phyloP scores from a whole-genome alignment of 2,888 invertebrate species.

The Lasioglossum villosulum region DNA sequence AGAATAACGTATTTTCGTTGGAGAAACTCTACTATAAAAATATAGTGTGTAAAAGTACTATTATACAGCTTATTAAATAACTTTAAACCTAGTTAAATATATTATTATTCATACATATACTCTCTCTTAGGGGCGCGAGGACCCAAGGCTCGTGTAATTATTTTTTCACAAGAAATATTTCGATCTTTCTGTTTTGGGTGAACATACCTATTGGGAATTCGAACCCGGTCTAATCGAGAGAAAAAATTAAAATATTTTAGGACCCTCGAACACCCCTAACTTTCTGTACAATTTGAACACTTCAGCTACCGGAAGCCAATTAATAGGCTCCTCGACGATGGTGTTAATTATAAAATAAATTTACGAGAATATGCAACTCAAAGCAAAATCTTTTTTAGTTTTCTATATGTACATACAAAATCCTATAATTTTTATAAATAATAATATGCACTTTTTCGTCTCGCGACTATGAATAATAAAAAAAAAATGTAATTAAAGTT shows the following conservation, averaged over 20 bases:
- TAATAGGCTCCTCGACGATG: background rate
- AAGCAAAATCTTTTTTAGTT: background rate
- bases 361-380: background rate
- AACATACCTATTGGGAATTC: background rate
- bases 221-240: background rate
- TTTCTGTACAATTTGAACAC: slow-evolving; percentile 58
- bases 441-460: too few species aligned
- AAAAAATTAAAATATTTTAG: too few species aligned
- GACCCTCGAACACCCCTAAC: background rate
- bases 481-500: background rate
- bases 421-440: background rate
- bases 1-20: slow-evolving; percentile 23
- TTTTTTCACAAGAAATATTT: background rate
- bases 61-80: slow-evolving; percentile 39
- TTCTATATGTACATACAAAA: background rate
- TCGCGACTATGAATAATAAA: background rate
- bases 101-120: slow-evolving; percentile 30
- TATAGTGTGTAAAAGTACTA: slow-evolving; percentile 49
- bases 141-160: background rate
- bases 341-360: background rate
- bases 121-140: background rate
- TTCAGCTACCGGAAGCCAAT: background rate
- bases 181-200: background rate
- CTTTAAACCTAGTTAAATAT: slow-evolving; percentile 31
- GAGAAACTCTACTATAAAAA: slow-evolving; percentile 56